These are phyloP conservation scores for Bursaphelenchus okinawaensis DNA, from an alignment of 2,888 invertebrate species.

Conservation along the genomic window DNA sequence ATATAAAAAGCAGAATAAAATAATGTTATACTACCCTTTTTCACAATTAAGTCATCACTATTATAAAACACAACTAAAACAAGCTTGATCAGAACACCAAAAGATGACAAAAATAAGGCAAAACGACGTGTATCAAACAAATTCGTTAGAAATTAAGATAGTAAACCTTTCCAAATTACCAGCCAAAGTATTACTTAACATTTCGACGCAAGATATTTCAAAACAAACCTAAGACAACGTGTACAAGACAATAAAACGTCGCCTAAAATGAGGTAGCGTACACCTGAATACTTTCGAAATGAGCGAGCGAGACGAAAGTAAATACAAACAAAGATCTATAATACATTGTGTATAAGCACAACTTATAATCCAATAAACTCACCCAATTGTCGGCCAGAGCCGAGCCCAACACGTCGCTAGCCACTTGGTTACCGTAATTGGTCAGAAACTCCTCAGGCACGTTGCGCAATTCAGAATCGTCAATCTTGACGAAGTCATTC, in stretches of 20 bases:
- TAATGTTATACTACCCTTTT: too few relatives aligned
- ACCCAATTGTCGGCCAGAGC: background rate
- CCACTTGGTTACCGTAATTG: slow-evolving; percentile 2
- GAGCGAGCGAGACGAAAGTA: too few relatives aligned
- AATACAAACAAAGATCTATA: background rate
- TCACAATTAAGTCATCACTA: too few relatives aligned
- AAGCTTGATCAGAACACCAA: too few relatives aligned
- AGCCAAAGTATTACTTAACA: too few relatives aligned
- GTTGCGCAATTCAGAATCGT: background rate
- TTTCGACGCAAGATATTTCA: too few relatives aligned
- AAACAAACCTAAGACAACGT: too few relatives aligned
- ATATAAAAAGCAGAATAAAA: too few relatives aligned
- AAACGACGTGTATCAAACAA: background rate
- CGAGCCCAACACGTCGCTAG: background rate
- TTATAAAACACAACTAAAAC: too few relatives aligned
- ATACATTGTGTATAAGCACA: background rate
- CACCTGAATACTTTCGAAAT: too few relatives aligned
- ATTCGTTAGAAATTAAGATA: background rate
- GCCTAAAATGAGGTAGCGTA: too few relatives aligned
- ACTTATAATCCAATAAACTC: background rate
- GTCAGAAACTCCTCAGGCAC: background rate
- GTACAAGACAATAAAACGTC: too few relatives aligned
- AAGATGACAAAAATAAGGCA: background rate
- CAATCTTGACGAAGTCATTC: slow-evolving; percentile 10
- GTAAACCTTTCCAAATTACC: background rate